Evolutionary conservation across 2,797 vertebrate genomes (phyloP), one percentile per base, ranked within the genome.

Genomic region (Chiroxiphia lanceolata): DNA sequence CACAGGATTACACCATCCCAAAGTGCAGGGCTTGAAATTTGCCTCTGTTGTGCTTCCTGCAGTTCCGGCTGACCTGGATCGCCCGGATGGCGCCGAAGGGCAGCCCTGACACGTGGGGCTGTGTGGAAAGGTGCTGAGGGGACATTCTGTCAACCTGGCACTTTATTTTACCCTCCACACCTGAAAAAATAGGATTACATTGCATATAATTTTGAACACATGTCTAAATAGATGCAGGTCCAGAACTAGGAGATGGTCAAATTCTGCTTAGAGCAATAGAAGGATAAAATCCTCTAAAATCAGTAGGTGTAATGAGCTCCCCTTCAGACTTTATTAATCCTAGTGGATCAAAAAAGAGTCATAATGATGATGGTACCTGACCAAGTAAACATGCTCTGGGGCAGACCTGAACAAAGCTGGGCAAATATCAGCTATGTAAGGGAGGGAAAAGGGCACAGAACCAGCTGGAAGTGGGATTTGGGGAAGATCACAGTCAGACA

Each of bases 31-130:
- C 15, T 4, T 67, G 77, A 51, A 23, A 34, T 78, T 85, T 54
- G 65, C 60, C 21, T 77, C 47, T 14, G 25, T 13, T 33, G n/a
- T 9, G 6, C 38, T 68, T 50, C n/a, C 3, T 1, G n/a, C 61
- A 34, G 29, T 45, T 56, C 60, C 1, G 1, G 27, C 36, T 78
- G 79, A 69, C 38, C 79, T 51, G 61, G 1, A 1, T 3, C 67
- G 17, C 16, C 50, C 4, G 40, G 29, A 31, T 53, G 51, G 1
- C 21, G 48, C n/a, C 0, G 0, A 40, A 12, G 8, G 7, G 22
- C 44, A 76, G 31, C 50, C 31, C 8, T 22, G 45, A 61, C 83
- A 78, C 3, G 4, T 13, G 40, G 54, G 18, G 71, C 60, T 51
- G 51, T 11, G 25, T 44, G 25, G 65, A 82, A 69, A 27, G 10